Evolutionary conservation across 2,797 vertebrate species (phyloP).

Genomic region (Oryzias dopingdopingensis): DNA sequence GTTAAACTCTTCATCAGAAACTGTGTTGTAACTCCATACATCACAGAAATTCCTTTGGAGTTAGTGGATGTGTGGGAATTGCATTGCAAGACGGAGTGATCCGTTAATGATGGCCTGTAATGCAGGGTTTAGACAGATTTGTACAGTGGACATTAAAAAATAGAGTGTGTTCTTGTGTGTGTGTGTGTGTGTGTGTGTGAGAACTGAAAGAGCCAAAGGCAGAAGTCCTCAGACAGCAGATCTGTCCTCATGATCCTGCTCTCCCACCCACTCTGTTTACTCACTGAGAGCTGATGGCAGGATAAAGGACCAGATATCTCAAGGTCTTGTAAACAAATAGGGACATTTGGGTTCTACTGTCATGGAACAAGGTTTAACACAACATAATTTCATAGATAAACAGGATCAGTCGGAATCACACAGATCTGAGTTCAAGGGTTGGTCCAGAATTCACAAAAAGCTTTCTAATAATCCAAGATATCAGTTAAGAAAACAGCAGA

Average conservation of each 20-base stretch:
- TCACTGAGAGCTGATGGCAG: constrained; percentile 40
- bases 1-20: background rate
- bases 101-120: constrained; percentile 49
- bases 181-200: constrained; percentile 3
- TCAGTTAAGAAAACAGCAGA: too few relatives aligned
- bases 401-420: too few relatives aligned
- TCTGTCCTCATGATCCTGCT: constrained; percentile 16
- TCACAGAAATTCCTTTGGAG: constrained; percentile 39
- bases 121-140: constrained; percentile 59
- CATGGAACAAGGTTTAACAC: constrained; percentile 35
- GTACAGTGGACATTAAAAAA: constrained; percentile 32
- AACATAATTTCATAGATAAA: constrained; percentile 8
- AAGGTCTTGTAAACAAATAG: constrained; percentile 51
- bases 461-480: too few relatives aligned
- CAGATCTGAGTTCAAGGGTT: too few relatives aligned
- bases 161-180: background rate
- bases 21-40: constrained; percentile 1
- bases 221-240: constrained; percentile 39
- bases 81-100: constrained; percentile 46
- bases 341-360: constrained; percentile 33
- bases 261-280: constrained; percentile 52
- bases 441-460: too few relatives aligned
- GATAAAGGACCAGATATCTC: constrained; percentile 43
- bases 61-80: constrained; percentile 30
- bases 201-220: constrained; percentile 14